Percentiles rank a stretch among this genome's conserved stretches.
phyloP scores from a whole-genome alignment of 2,113 vertebrate species.

The Sinosuthora webbiana region DNA sequence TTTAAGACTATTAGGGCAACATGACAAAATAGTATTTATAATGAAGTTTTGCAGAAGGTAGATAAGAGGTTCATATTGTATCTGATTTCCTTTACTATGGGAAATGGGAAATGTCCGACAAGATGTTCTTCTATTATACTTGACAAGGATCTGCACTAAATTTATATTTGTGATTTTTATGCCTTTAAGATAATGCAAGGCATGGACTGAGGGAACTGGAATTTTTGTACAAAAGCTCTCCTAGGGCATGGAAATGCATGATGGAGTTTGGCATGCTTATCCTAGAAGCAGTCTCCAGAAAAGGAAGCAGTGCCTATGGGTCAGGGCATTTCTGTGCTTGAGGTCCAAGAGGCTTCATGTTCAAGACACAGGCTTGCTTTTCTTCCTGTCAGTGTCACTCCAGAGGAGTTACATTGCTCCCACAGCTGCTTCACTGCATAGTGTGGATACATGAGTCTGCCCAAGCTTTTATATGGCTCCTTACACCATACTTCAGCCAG shows the following conservation, averaged over 20 bases:
- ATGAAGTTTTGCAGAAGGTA: neutral
- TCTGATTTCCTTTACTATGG: fast-evolving
- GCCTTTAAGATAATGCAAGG: neutral
- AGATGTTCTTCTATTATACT: neutral
- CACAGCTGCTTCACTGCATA: neutral
- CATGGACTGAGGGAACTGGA: neutral
- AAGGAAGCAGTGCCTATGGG: neutral
- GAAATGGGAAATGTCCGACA: neutral
- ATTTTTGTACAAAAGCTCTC: neutral
- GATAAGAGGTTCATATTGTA: neutral
- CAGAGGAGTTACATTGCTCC: neutral
- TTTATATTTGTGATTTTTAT: neutral
- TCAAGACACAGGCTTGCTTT: neutral
- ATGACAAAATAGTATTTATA: neutral
- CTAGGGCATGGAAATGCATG: neutral
- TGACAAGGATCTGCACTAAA: neutral
- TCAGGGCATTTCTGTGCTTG: neutral
- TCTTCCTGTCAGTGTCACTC: neutral
- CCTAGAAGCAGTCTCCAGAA: neutral
- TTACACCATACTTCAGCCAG: neutral
- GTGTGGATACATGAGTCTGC: neutral
- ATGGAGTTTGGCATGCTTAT: fast-evolving
- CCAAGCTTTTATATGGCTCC: neutral
- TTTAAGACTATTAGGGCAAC: neutral
- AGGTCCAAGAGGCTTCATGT: neutral